Evolutionary conservation across 2,888 invertebrate genomes (phyloP), one percentile per base, ranked within the genome.

Genomic region (Synanthedon formicaeformis): DNA sequence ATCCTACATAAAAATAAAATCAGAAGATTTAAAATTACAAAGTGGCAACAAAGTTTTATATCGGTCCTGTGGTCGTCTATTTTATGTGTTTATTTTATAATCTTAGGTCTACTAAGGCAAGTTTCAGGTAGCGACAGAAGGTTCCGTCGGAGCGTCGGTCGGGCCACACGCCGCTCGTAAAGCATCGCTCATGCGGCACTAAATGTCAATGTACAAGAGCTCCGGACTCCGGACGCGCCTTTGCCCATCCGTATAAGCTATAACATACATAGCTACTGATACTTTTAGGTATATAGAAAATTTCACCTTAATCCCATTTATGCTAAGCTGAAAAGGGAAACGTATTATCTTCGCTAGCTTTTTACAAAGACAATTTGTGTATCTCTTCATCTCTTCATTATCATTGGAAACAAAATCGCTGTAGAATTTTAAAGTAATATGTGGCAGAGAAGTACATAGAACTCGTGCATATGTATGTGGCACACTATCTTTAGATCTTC

Each of bases 121-220:
- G 34, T 34, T 5, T 10, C 34, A 34, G 34, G 34, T 34, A 34
- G 34, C 34, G 54, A 16, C 51, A 11, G 14, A 52, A 54, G 52
- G 56, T 56, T 52, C 27, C 51, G 52, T 40, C 27, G 51, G 56
- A 40, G 54, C 51, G 56, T 52, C 56, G 54, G 12, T 53, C 54
- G 53, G 53, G 62, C 59, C 57, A 58, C 60, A 59, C 58, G 60
- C 56, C 54, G 55, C 54, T 69, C 74, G 72, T 80, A 79, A 81
- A 81, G 65, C 75, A 78, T 71, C 65, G 68, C 65, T 72, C 65
- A 60, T 64, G 60, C 64, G 67, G 69, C 67, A 77, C 74, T 81
- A 75, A 80, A 79, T 76, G 80, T 81, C 81, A 80, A 71, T 69
- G 72, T 73, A 70, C 73, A 73, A 73, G 71, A 68, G 63, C 63